phyloP scores from a whole-genome alignment of 2,888 invertebrate genomes.

The Ormyrus thymus region DNA sequence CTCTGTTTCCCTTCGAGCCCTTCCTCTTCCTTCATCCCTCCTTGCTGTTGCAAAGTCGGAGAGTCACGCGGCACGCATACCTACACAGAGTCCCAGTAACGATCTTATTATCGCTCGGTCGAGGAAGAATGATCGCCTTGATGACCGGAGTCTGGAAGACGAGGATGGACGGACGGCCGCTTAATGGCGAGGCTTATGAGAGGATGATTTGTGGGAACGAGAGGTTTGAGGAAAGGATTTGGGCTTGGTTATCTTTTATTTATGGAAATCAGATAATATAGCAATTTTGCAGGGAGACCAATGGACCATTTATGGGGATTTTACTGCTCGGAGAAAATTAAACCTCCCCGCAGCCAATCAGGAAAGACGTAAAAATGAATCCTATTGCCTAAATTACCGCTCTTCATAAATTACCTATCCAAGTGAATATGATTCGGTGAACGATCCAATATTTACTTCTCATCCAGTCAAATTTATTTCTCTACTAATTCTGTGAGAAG shows the following conservation, averaged over 20 bases:
- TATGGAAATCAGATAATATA: not conserved
- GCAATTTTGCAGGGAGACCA: not conserved
- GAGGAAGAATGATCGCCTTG: slow-evolving; percentile 12
- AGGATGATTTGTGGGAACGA: not conserved
- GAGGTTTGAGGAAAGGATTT: not conserved
- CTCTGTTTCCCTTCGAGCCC: slow-evolving; percentile 1
- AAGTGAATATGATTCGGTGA: too few species aligned
- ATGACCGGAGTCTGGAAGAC: not conserved
- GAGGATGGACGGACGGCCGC: not conserved
- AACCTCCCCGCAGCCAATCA: too few species aligned
- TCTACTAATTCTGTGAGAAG: too few species aligned
- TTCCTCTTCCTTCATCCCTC: not conserved
- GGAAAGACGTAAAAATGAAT: too few species aligned
- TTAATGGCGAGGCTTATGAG: not conserved
- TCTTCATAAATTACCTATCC: too few species aligned
- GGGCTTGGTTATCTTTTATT: not conserved
- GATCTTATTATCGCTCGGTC: slow-evolving; percentile 42
- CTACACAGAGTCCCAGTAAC: not conserved
- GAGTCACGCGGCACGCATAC: not conserved
- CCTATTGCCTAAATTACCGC: too few species aligned
- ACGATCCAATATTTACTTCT: too few species aligned
- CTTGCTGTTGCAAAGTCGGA: slow-evolving; percentile 13
- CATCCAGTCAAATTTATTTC: too few species aligned
- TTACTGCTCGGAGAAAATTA: too few species aligned
- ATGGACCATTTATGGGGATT: too few species aligned